Base-by-base conservation (phyloP, 1,140 invertebrate species). In the Bicyclus anynana region DNA sequence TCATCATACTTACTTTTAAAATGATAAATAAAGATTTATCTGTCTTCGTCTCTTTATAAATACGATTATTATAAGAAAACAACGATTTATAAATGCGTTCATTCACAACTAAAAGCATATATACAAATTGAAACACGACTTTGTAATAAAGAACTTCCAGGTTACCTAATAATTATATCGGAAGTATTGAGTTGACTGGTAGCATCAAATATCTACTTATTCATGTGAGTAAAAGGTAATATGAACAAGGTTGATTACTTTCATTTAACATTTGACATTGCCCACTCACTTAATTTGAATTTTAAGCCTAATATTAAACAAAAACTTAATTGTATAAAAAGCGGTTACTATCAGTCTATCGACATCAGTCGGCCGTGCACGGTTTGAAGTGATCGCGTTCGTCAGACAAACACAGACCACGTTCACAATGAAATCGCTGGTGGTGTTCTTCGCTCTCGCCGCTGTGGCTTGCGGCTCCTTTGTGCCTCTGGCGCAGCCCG, bases 371-470 rank as follows among this genome's bases (percentile, higher is more conserved):
- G 70, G 61, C 79, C 77, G 72, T 69, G 67, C 62, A 61, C 78
- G 77, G 77, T 82, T 82, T 74, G 74, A 80, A 82, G 79, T 80
- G 77, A 80, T 80, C 79, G 71, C 61, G 48, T 64, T 57, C 69
- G 83, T 78, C 75, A 75, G 67, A 67, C 69, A 76, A 74, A 73
- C 79, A 82, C 81, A 84, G 77, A 80, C 78, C 73, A 80, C 78
- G 72, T 72, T 72, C 59, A 84, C 59, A 70, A 90, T 90, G 89
- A 85, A 85, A 82, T 69, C 73, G 73, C 66, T 76, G 73, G 73
- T 44, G 72, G 72, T 74, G 72, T 72, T 74, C 46, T 63, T 72
- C 53, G 69, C 72, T 67, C 66, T 69, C 44, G 69, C 67, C 62
- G 59, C 69, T 37, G 69, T 69, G 64, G 72, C 65, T 84, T 79